Evolutionary conservation across 1,140 invertebrate genomes (phyloP).

Genomic region (Brachionus asplanchnoidis): DNA sequence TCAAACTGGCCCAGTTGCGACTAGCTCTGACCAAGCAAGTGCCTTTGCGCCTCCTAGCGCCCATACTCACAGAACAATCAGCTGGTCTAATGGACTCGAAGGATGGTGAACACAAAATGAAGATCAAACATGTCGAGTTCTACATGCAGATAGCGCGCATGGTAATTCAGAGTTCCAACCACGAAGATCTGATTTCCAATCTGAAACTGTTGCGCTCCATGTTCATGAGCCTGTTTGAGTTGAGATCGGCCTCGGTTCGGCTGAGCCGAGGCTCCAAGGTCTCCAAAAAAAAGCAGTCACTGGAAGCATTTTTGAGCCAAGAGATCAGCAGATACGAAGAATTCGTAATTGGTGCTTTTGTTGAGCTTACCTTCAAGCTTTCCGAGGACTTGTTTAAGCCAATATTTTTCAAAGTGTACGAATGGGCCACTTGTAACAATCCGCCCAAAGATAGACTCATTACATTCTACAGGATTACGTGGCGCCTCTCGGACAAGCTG

Average conservation of each 20-base stretch:
- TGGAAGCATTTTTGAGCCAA: constrained; percentile 1
- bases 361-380: constrained; percentile 73
- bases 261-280: neutral
- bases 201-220: neutral
- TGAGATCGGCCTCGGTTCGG: neutral
- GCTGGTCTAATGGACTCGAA: neutral
- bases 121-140: constrained; percentile 13
- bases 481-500: constrained; percentile 65
- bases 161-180: constrained; percentile 3
- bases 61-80: constrained; percentile 46
- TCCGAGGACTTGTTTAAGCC: constrained; percentile 80
- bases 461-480: constrained; percentile 65
- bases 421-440: constrained; percentile 65
- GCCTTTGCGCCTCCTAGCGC: constrained; percentile 56
- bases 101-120: neutral
- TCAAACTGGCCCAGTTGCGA: constrained; percentile 43
- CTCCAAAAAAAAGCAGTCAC: neutral
- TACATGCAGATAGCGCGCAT: constrained; percentile 17
- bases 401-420: constrained; percentile 75
- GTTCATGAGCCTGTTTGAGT: constrained; percentile 20
- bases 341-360: constrained; percentile 68
- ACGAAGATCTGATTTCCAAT: constrained; percentile 25
- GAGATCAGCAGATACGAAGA: constrained; percentile 61
- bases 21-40: constrained; percentile 45
- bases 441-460: constrained; percentile 66